Evolutionary conservation across 2,888 invertebrate species (phyloP).

Genomic region (Pristionchus mayeri): DNA sequence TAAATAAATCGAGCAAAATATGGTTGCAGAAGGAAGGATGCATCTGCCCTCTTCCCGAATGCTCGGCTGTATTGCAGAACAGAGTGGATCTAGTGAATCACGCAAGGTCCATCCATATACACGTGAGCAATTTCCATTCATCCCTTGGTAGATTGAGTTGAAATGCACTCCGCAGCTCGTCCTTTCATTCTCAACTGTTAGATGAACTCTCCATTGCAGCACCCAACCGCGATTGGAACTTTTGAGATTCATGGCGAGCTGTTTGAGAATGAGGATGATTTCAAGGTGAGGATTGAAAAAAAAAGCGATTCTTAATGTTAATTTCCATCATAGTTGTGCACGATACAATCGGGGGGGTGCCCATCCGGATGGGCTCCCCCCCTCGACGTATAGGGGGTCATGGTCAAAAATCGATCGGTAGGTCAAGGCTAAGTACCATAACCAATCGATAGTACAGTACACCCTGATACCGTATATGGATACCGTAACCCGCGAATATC

Average conservation of each 20-base stretch:
- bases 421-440: too few species aligned
- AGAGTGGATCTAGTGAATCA: slow-evolving; percentile 2
- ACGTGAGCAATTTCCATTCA: slow-evolving; percentile 7
- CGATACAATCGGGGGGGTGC: too few species aligned
- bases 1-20: neutral
- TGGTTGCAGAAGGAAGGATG: slow-evolving; percentile 18
- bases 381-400: too few species aligned
- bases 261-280: slow-evolving; percentile 47
- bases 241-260: slow-evolving; percentile 29
- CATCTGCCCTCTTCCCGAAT: neutral
- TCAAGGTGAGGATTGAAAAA: slow-evolving; percentile 12
- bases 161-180: too few species aligned
- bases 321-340: too few species aligned
- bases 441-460: too few species aligned
- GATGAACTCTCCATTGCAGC: neutral
- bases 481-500: too few species aligned
- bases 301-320: too few species aligned
- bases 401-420: too few species aligned
- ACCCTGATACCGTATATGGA: too few species aligned
- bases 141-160: neutral
- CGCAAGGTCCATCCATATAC: neutral
- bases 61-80: neutral
- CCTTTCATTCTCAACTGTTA: neutral
- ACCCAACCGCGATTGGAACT: slow-evolving; percentile 22
- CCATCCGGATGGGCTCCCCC: too few species aligned